These are phyloP conservation scores for Morpho helenor DNA, from an alignment of 2,888 invertebrate genomes.

Conservation along the genomic window DNA sequence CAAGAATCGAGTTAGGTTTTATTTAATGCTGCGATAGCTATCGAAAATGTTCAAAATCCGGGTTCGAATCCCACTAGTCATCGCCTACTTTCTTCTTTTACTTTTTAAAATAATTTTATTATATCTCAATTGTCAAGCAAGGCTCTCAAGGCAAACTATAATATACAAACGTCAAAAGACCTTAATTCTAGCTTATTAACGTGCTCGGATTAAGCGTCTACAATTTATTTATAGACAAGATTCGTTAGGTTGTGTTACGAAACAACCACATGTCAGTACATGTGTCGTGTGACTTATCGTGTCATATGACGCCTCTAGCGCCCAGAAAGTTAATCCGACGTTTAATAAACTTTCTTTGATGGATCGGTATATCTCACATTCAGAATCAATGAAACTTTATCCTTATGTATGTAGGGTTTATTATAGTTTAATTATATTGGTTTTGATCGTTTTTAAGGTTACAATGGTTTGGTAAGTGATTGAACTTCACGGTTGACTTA, in stretches of 20 bases:
- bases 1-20: no score
- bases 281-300: conserved; percentile 26
- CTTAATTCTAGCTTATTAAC: no score
- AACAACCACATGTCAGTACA: conserved; percentile 8
- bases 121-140: no score
- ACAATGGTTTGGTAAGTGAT: conserved; percentile 45
- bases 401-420: not conserved
- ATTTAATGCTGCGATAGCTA: no score
- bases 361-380: conserved; percentile 44
- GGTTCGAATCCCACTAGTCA: no score
- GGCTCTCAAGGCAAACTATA: no score
- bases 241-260: conserved; percentile 1
- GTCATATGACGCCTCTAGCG: conserved; percentile 53
- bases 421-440: conserved; percentile 28
- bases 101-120: no score
- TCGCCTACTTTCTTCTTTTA: no score
- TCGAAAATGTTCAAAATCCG: no score
- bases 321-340: conserved; percentile 63
- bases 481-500: conserved; percentile 60
- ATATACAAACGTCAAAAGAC: no score
- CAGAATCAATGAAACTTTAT: conserved; percentile 3
- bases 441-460: conserved; percentile 48
- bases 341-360: conserved; percentile 59
- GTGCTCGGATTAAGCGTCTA: no score
- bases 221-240: no score